phyloP scores from a whole-genome alignment of 2,888 invertebrate genomes.

The Drosophila trichaetosa region DNA sequence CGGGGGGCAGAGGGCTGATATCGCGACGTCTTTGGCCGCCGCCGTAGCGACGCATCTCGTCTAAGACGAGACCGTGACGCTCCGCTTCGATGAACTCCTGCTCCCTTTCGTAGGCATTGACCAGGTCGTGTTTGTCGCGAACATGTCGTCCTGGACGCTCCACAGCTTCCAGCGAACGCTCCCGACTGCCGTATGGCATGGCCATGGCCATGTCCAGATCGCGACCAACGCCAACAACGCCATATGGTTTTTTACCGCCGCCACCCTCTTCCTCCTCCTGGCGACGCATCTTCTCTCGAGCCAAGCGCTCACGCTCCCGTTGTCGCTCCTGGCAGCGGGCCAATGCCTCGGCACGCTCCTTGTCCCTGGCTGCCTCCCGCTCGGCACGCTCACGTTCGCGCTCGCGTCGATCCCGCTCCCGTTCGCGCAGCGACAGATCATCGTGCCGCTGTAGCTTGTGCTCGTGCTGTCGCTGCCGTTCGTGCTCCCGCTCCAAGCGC shows the following conservation, averaged over 20 bases:
- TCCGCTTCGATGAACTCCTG: slow-evolving; percentile 76
- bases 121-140: slow-evolving; percentile 76
- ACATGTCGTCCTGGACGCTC: slow-evolving; percentile 69
- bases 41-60: slow-evolving; percentile 83
- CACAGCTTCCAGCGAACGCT: slow-evolving; percentile 81
- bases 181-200: slow-evolving; percentile 80
- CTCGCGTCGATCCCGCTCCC: slow-evolving; percentile 87
- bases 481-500: slow-evolving; percentile 69
- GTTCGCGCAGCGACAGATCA: slow-evolving; percentile 63
- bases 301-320: slow-evolving; percentile 86
- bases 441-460: slow-evolving; percentile 83
- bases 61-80: slow-evolving; percentile 72
- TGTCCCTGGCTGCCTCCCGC: slow-evolving; percentile 87
- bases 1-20: slow-evolving; percentile 75
- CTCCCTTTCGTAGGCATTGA: slow-evolving; percentile 75
- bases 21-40: slow-evolving; percentile 81
- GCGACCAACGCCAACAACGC: slow-evolving; percentile 78
- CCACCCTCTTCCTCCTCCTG: slow-evolving; percentile 83
- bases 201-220: slow-evolving; percentile 87
- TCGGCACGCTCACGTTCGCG: slow-evolving; percentile 86
- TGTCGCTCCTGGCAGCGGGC: slow-evolving; percentile 88
- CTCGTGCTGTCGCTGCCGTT: slow-evolving; percentile 74
- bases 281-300: slow-evolving; percentile 85
- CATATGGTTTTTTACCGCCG: slow-evolving; percentile 64
- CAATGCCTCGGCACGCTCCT: slow-evolving; percentile 88